Evolutionary conservation across 2,888 invertebrate genomes (phyloP).

Genomic region (Tenthredo scrophulariae): DNA sequence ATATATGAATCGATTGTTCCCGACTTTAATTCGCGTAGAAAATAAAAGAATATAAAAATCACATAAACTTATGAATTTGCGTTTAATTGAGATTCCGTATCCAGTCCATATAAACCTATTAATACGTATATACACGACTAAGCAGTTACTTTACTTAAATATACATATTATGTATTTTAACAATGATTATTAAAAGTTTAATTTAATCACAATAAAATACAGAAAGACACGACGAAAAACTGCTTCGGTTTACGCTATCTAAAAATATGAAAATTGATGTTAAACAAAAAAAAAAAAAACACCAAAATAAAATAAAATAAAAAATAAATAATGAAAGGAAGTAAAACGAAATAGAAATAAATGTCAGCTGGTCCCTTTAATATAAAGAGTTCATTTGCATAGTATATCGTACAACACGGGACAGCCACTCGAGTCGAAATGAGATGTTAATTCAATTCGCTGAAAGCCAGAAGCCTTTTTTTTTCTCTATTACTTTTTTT

Average conservation of each 20-base stretch:
- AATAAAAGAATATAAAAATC: neutral
- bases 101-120: neutral
- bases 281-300: neutral
- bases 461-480: neutral
- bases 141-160: constrained; percentile 2
- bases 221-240: constrained; percentile 1
- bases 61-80: neutral
- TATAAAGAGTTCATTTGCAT: constrained; percentile 18
- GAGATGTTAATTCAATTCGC: neutral
- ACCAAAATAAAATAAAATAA: no score
- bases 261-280: neutral
- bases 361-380: constrained; percentile 15
- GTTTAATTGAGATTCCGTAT: constrained; percentile 19
- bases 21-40: neutral
- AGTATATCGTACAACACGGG: neutral
- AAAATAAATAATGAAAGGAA: neutral
- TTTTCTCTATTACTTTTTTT: neutral
- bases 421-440: neutral
- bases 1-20: constrained; percentile 27
- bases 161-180: constrained; percentile 12
- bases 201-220: constrained; percentile 12
- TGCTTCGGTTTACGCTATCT: neutral
- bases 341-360: neutral
- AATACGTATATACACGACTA: constrained; percentile 18
- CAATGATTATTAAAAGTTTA: neutral